Base-by-base conservation (phyloP, 2,888 invertebrate species). In the Leptothorax acervorum region DNA sequence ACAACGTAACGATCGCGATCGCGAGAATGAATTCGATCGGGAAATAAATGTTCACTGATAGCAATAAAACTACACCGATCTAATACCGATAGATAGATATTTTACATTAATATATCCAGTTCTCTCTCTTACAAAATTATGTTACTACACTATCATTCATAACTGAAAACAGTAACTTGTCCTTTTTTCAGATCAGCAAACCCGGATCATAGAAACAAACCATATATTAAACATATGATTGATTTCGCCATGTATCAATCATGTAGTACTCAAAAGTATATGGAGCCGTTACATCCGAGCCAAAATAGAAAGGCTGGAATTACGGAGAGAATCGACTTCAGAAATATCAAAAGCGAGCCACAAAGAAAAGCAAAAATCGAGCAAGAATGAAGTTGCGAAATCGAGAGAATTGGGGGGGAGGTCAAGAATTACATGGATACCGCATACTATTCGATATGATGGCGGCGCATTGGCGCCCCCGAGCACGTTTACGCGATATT, bases 401-500 rank as follows among this genome's bases (percentile, higher is more conserved):
- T 78, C 53, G 31, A 48, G 28, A 51, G 18, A 6, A 28, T 53
- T 9, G 63, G n/a, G 1, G 1, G 15, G 8, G 15, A 45, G 0
- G 31, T 28, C 11, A 71, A 82, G 81, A 82, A 84, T 75, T 83
- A 73, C 76, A 78, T 79, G 83, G 79, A 88, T 88, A 90, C 87
- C 86, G 87, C 87, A 66, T 71, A 78, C 28, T 28, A 71, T 28
- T 57, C 63, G 76, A 76, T 70, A 18, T 42, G 71, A 23, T 11
- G 74, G 82, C 68, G 84, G 62, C 79, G 79, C 86, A 89, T 92
- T 92, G 86, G 85, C 85, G 89, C 89, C 90, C 86, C 86, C 81
- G 76, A 74, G 88, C 93, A 94, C 93, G 93, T 93, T 89, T 89
- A 65, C 84, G 81, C 92, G 89, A 94, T 93, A 93, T 93, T 92